A percentile compares a stretch with the other conserved stretches of the same genome.
These are phyloP conservation scores for Dolichallabes microphthalmus DNA, from an alignment of 2,113 vertebrate genomes.

Conservation along the genomic window DNA sequence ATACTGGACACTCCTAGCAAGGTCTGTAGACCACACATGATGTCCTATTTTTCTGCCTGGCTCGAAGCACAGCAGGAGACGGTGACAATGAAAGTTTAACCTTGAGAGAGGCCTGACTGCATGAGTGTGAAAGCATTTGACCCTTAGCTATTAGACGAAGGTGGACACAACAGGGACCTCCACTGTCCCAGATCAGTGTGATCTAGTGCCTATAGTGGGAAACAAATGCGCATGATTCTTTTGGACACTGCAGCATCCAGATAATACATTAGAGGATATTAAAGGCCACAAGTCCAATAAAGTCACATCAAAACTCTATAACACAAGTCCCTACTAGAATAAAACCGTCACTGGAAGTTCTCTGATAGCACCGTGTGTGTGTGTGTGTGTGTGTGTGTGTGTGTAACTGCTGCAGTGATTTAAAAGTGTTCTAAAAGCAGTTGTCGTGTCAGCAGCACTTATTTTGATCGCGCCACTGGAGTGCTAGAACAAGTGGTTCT, in stretches of 20 bases:
- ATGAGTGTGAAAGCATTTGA: conserved; percentile 43
- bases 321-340: background rate
- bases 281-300: conserved; percentile 13
- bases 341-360: background rate
- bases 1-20: background rate
- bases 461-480: conserved; percentile 19
- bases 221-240: conserved; percentile 19
- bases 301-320: conserved; percentile 20
- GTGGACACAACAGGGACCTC: conserved; percentile 26
- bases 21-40: conserved; percentile 9
- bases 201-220: conserved; percentile 59
- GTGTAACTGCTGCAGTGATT: conserved; percentile 5
- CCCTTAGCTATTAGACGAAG: conserved; percentile 37
- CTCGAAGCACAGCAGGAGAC: conserved; percentile 32
- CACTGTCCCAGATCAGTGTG: conserved; percentile 65
- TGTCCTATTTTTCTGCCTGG: conserved; percentile 18
- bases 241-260: conserved; percentile 58
- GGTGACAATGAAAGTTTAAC: conserved; percentile 45
- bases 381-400: conserved; percentile 5
- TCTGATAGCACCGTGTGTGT: conserved; percentile 5
- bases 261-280: conserved; percentile 23
- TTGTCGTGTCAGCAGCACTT: conserved; percentile 28
- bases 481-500: conserved; percentile 2
- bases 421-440: conserved; percentile 32
- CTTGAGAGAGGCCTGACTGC: conserved; percentile 42